Base-by-base conservation (phyloP, 2,888 invertebrate genomes). In the Lycaena phlaeas region DNA sequence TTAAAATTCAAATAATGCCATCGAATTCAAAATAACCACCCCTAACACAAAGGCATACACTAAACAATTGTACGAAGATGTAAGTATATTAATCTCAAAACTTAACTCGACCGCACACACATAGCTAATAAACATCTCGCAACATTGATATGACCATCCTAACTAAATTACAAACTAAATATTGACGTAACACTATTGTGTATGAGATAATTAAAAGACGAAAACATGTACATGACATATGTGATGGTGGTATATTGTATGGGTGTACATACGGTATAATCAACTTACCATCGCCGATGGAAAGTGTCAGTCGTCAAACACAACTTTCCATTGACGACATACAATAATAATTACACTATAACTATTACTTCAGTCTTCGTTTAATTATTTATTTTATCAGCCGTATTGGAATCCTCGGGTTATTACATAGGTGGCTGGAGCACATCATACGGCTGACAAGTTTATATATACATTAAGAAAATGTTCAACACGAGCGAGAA, bases 351-450 rank as follows among this genome's bases (percentile, higher is more conserved):
- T 77, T 73, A 79, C 62, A 67, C 71, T 79, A 81, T 77, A 77
- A 65, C 79, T 81, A 81, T 71, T 10, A 62, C 79, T 71, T 82
- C 82, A 82, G 82, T 82, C 82, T 82, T 82, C 73, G 65, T 77
- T 78, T 76, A 70, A 71, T 78, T 77, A 78, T 74, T 78, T 77
- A 78, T 74, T 73, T 66, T 57, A 59, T 63, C 77, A 75, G 75
- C 70, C 70, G 34, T 38, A 63, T 62, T 60, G 53, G 30, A 39
- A 42, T 46, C 43, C 38, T 29, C 27, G 39, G 38, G 38, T 36
- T 37, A 34, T 38, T 38, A 39, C 39, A 42, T 36, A 45, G 42
- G 42, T 43, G 46, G 41, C 36, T 22, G 12, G 29, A 38, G n/a
- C 30, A 37, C 44, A 41, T 41, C 41, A 29, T 18, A 17, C 26